Base-by-base conservation (phyloP, 2,888 invertebrate genomes). In the Abrostola triplasia region DNA sequence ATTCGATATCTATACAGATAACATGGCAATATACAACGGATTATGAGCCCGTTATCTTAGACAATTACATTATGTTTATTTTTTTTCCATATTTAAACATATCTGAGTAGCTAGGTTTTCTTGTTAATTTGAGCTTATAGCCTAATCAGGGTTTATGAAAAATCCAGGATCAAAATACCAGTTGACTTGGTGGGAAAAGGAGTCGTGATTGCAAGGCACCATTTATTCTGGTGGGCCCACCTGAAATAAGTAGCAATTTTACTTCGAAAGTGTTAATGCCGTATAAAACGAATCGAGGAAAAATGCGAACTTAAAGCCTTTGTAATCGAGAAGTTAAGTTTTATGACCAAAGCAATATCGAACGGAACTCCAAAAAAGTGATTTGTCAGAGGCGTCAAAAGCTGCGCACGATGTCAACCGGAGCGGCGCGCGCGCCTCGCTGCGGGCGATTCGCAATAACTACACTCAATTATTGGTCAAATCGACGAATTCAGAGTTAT, bases 1-100 rank as follows among this genome's bases (percentile, higher is more conserved):
- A 69, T 80, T 82, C 70, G 76, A 76, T 90, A 91, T 90, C 87
- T 81, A 75, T 55, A 76, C 48, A 81, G 88, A 89, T 88, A 89
- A 53, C 72, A 57, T 72, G 71, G 85, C 89, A 90, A 90, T 92
- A 91, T 90, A 89, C 81, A 83, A 82, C 76, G 89, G 88, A 91
- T 92, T 92, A 92, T 76, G 66, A 75, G 66, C 6, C 53, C 62
- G 81, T 86, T 88, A 89, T 89, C 88, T 80, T 64, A 75, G 73
- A 81, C 74, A 77, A 77, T 84, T 83, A 82, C 77, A 76, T 70
- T 77, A 67, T 69, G 63, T 65, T 76, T 80, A 71, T 67, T 70
- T 68, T 76, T 77, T 75, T 76, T 70, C 70, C 44, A 66, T 69
- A 76, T 70, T 64, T 69, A 71, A 60, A 69, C 57, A 58, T 35